These are phyloP conservation scores for Rhynchotus rufescens DNA, from an alignment of 2,797 vertebrate species.

Conservation along the genomic window DNA sequence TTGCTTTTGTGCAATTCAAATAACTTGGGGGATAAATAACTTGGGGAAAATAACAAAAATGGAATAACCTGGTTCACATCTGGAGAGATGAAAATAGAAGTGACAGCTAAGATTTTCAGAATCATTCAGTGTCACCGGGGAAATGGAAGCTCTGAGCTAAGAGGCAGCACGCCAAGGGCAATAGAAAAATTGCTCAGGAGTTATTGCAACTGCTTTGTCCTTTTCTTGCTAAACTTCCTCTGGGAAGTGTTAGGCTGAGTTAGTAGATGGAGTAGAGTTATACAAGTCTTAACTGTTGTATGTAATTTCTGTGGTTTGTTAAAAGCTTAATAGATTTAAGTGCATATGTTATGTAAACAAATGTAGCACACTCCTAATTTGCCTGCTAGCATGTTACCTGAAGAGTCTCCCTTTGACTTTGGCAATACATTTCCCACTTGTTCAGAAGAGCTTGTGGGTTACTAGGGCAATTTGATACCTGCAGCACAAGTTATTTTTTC, in stretches of 20 bases:
- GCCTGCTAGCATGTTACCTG: background rate
- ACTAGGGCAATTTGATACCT: background rate
- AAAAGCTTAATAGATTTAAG: background rate
- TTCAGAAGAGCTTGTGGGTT: background rate
- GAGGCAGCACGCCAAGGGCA: rapidly evolving
- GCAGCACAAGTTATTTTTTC: background rate
- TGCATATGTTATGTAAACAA: background rate
- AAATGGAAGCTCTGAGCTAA: too few relatives aligned
- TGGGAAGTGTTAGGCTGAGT: background rate
- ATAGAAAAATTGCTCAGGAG: background rate
- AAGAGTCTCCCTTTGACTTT: background rate
- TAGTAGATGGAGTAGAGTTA: background rate
- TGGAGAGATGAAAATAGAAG: background rate
- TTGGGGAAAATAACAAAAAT: background rate
- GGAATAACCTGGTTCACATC: background rate
- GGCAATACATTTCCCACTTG: background rate
- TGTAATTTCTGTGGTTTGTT: too few relatives aligned
- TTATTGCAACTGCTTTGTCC: background rate
- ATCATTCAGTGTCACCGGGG: background rate
- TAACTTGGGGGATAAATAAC: background rate
- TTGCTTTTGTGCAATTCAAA: background rate
- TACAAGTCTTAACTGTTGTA: background rate
- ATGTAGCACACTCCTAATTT: background rate
- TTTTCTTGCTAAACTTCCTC: background rate
- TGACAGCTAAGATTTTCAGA: background rate